These are phyloP conservation scores for Lamellibrachia luymesi DNA, from an alignment of 1,140 invertebrate species.

Conservation along the genomic window DNA sequence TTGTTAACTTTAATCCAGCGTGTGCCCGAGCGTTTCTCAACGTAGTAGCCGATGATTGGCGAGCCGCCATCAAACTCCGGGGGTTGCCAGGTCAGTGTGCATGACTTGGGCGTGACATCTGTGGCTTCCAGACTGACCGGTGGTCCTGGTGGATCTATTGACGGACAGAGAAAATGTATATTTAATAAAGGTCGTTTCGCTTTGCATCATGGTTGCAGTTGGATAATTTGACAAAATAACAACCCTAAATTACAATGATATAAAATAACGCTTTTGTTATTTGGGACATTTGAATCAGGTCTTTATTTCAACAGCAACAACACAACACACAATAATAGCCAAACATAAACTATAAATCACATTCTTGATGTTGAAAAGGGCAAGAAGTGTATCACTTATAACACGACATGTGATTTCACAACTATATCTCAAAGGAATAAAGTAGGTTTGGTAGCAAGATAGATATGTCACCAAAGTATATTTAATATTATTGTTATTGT, in stretches of 20 bases:
- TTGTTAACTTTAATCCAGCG: slow-evolving; percentile 47
- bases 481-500: not conserved
- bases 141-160: slow-evolving; percentile 28
- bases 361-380: no score
- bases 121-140: slow-evolving; percentile 26
- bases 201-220: no score
- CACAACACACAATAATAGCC: no score
- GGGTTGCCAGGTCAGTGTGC: slow-evolving; percentile 76
- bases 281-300: no score
- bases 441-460: not conserved
- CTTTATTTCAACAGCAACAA: no score
- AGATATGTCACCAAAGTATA: slow-evolving; percentile 36
- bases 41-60: slow-evolving; percentile 66
- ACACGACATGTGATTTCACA: no score
- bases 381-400: no score
- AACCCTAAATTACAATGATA: no score
- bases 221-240: no score
- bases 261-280: no score
- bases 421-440: no score
- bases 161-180: not conserved
- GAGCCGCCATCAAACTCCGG: slow-evolving; percentile 80
- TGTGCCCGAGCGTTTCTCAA: slow-evolving; percentile 43
- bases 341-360: no score
- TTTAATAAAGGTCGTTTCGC: not conserved
- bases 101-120: slow-evolving; percentile 30